Conservation (phyloP, 2,797 vertebrate genomes). For the Margarornis squamiger region DNA sequence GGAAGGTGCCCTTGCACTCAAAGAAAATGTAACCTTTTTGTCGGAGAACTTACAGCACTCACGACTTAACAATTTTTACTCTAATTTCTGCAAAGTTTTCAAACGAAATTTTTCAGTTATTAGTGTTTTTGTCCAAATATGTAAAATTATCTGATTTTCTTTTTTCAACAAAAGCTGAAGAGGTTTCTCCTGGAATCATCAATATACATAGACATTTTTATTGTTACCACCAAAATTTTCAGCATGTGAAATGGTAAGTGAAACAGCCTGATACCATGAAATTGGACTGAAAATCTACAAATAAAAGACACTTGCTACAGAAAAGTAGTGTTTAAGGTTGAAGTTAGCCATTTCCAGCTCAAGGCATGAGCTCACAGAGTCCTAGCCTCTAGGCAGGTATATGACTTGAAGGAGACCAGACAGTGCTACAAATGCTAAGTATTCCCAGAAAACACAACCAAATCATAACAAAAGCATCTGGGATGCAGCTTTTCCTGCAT, state of each 20-base stretch:
- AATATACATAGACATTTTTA: neutral
- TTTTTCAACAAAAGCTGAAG: neutral
- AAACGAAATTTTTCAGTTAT: neutral
- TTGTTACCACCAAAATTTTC: neutral
- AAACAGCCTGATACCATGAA: slow-evolving; percentile 1
- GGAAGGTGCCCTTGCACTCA: neutral
- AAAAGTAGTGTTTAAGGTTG: neutral
- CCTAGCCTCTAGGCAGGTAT: slow-evolving; percentile 7
- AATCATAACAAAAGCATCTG: slow-evolving; percentile 24
- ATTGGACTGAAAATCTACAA: slow-evolving; percentile 27
- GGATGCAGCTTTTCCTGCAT: slow-evolving; percentile 1
- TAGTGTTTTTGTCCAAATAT: neutral
- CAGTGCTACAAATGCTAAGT: slow-evolving; percentile 3
- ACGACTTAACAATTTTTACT: neutral
- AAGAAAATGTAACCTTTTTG: neutral
- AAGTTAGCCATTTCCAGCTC: slow-evolving; percentile 2
- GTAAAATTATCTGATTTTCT: neutral
- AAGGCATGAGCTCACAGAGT: neutral
- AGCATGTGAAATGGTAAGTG: neutral
- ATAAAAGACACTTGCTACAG: slow-evolving; percentile 28
- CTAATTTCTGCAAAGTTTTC: neutral
- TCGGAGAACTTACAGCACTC: neutral
- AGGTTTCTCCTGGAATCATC: neutral
- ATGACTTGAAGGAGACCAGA: slow-evolving; percentile 24
- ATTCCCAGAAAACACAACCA: neutral